A percentile compares a stretch with the other conserved stretches of the same genome.
Conservation (phyloP, 2,113 vertebrate genomes). For the Falco punctatus region DNA sequence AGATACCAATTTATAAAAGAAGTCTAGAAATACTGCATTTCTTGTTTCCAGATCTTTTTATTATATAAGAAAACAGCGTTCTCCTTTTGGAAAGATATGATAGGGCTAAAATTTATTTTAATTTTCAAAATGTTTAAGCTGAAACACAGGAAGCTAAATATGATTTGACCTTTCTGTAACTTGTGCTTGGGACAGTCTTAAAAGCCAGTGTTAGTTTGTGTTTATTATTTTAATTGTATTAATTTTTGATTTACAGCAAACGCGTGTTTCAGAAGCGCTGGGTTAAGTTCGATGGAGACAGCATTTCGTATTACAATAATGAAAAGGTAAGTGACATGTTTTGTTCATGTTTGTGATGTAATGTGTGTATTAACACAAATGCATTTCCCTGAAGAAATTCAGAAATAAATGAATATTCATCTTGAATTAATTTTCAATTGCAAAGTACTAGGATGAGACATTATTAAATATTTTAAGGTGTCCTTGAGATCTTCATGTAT, state of each 20-base stretch:
- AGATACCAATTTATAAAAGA: background rate
- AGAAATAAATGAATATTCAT: background rate
- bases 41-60: background rate
- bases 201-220: background rate
- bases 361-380: background rate
- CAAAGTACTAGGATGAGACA: background rate
- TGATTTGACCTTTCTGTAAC: background rate
- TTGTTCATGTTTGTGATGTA: background rate
- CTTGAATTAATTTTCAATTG: background rate
- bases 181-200: background rate
- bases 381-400: background rate
- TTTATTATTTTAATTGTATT: background rate
- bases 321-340: conserved; percentile 83
- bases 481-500: background rate
- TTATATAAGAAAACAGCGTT: background rate
- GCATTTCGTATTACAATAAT: conserved; percentile 91
- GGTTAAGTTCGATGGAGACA: conserved; percentile 91
- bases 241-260: conserved; percentile 79
- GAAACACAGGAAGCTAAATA: background rate
- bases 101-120: background rate
- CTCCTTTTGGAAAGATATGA: background rate
- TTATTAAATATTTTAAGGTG: background rate
- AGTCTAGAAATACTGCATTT: background rate
- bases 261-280: conserved; percentile 93
- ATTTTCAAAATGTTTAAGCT: background rate